Conservation (phyloP, 2,113 vertebrate genomes). For the Mionectes macconnelli region DNA sequence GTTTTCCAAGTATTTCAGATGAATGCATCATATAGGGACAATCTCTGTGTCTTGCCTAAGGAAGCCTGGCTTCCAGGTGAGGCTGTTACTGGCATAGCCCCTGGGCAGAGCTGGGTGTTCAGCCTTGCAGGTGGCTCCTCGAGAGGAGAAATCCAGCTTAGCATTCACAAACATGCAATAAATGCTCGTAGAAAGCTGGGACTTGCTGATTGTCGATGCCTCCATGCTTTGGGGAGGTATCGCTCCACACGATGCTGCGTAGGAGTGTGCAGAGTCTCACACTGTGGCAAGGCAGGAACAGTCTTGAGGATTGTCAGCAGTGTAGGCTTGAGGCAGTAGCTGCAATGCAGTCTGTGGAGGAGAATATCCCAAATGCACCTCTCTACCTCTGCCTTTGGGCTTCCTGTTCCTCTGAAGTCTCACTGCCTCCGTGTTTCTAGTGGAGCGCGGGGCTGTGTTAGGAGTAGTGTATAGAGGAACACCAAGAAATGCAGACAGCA, state of each 20-base stretch:
- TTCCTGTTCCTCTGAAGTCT: not conserved
- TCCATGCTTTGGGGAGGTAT: fast-evolving
- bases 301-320: not conserved
- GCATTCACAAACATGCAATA: not conserved
- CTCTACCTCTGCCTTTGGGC: not conserved
- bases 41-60: not conserved
- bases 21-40: not conserved
- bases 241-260: not conserved
- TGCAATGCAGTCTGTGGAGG: not conserved
- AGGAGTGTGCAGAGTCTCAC: not conserved
- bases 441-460: not conserved
- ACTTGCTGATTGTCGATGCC: not conserved
- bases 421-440: not conserved
- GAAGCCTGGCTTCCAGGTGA: not conserved
- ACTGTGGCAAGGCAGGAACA: not conserved
- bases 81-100: not conserved
- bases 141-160: not conserved
- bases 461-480: not conserved
- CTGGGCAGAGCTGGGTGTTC: not conserved
- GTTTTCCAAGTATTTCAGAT: not conserved
- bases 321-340: not conserved
- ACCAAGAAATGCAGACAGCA: not conserved
- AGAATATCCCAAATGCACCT: not conserved
- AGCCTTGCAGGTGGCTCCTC: not conserved
- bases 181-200: not conserved